Base-by-base conservation (phyloP, 2,797 vertebrate genomes). In the Sphenopsis melanotis region DNA sequence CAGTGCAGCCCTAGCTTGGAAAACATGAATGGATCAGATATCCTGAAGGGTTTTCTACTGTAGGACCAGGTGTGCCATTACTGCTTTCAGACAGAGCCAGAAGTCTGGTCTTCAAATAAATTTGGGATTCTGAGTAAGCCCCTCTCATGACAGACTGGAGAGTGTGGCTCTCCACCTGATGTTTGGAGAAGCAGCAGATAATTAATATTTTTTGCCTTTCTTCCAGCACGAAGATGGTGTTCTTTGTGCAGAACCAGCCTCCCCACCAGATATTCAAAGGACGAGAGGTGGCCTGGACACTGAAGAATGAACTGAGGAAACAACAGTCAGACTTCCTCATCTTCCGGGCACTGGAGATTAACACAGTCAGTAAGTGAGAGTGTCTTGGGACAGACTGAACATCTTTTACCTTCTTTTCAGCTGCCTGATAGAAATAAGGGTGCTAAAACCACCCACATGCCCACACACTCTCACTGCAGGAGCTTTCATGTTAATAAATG, bases 271-370 rank as follows among this genome's bases (percentile, higher is more conserved):
- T 99, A 32, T 98, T 99, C 98, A 98, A 98, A 11, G 99, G 99
- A 19, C 98, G 95, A 70, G 98, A 99, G 56, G 98, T 99, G 47
- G 99, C 99, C 81, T 97, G 98, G 44, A 98, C 98, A 0, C 98
- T 99, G 18, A 98, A 98, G 66, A 99, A 98, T 20, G 99, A 99
- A 59, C 97, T 99, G 36, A 97, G 94, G 95, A 99, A 99, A 76
- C 99, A 99, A 60, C 99, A 99, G 97, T 99, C 98, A 2, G 99
- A 99, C 88, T 99, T 99, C 91, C 98, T 99, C 81, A 99, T 99
- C 96, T 99, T 98, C 96, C 98, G 98, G 84, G 99, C 99, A 0
- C 90, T 98, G 61, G 98, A 98, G 55, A 99, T 99, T 69, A 99
- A 98, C 90, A 99, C 99, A 71, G 98, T 99, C 97, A 98, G 99